These are phyloP conservation scores for Dasyornis broadbenti DNA, from an alignment of 2,113 vertebrate species.

Conservation along the genomic window DNA sequence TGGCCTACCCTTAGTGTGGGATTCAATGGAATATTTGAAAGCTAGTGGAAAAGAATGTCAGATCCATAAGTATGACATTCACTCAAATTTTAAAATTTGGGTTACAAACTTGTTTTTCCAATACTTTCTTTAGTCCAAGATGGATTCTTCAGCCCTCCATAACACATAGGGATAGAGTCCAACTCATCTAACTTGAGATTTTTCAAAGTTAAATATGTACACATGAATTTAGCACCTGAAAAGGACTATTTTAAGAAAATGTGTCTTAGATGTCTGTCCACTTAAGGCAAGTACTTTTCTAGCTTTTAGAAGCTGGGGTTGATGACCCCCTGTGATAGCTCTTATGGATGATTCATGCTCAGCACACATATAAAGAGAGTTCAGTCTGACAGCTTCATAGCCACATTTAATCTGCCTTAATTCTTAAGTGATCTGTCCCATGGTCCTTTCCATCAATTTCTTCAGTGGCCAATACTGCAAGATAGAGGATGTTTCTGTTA, in stretches of 20 bases:
- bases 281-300: neutral
- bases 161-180: neutral
- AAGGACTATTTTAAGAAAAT: neutral
- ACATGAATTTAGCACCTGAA: neutral
- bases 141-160: neutral
- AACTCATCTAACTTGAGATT: neutral
- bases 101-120: neutral
- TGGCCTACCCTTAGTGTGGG: neutral
- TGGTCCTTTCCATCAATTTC: neutral
- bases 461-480: neutral
- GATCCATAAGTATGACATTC: neutral
- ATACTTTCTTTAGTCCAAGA: neutral
- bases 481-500: neutral
- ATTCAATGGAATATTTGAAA: neutral
- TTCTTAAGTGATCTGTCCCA: neutral
- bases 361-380: neutral
- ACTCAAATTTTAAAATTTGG: neutral
- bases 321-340: neutral
- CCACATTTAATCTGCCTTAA: neutral
- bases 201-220: neutral
- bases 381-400: neutral
- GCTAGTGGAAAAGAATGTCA: neutral
- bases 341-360: neutral
- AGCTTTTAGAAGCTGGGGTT: neutral
- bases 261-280: neutral